Base-by-base conservation (phyloP, 2,113 vertebrate genomes). In the Podiceps cristatus region DNA sequence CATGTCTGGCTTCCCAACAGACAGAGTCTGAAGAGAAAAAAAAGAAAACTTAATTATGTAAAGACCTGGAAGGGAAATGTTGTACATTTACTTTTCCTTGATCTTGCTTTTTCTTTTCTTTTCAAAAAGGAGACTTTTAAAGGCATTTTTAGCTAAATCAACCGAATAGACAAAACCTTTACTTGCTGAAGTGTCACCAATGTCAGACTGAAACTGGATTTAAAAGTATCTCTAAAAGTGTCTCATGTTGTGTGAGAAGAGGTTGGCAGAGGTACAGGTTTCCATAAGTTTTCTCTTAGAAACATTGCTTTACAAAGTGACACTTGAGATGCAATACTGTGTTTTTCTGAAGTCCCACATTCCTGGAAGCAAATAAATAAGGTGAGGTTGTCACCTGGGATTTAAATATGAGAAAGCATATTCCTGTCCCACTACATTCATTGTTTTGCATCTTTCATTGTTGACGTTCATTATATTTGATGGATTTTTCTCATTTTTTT, bases 241-340 rank as follows among this genome's bases (percentile, higher is more conserved):
- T 31, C 2, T 13, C 12, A 12, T 33, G 6, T 44, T 74, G 19
- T 50, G 33, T 79, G 37, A 63, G 16, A 64, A 63, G 53, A 72
- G 0, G 1, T 24, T 67, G 13, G 11, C 18, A 59, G 10, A 55
- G 28, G 10, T 4, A 3, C 28, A 67, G 0, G 0, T 50, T 80
- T 45, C 60, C 11, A 7, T 49, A 23, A 25, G 5, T 72, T 74
- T 78, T 75, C 44, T 66, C 19, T 50, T 47, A 45, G 25, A 71
- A 89, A 40, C 5, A 5, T 17, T 59, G 9, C 44, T 18, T 31
- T 47, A 23, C 31, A 4, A 59, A 90, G 45, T 33, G 11, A 42
- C 3, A 11, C 63, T 84, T 74, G n/a, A 93, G 55, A 44, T 28
- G 4, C 8, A 62, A 47, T 12, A 19, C 45, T 25, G 1, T 4